Base-by-base conservation (phyloP, 2,113 vertebrate genomes). In the Fregetta grallaria region DNA sequence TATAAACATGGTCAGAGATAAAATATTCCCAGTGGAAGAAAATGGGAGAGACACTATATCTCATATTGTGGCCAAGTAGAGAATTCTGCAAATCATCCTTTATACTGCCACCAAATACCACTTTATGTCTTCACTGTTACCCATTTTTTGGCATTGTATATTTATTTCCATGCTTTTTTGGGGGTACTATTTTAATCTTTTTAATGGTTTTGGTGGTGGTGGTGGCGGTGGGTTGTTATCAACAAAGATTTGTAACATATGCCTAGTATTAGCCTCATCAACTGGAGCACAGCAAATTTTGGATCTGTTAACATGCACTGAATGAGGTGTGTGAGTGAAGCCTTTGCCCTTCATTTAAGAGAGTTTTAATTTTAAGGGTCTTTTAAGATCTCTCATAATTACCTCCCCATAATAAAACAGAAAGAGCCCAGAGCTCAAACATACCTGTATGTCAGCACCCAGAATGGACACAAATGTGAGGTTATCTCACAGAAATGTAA, bases 1-100 rank as follows among this genome's bases (percentile, higher is more conserved):
- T 95, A 63, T 86, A 87, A 95, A 82, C 42, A n/a, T 85, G 65
- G 36, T 77, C 63, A 91, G 65, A 94, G 92, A 92, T 91, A 96
- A 96, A 94, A 91, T 61, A 89, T 94, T 86, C 94, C 72, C 83
- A 22, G 42, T 55, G 76, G 79, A 89, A 75, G 11, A 71, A 67
- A 78, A 58, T 29, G 25, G 56, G 23, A 88, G 34, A 90, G 34
- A 17, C 61, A 49, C 22, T 62, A 4, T 40, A 40, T 63, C 38
- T 92, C 42, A 44, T 86, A 25, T 4, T 62, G 49, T 75, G 66
- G 55, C 71, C 61, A 89, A 77, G 13, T 2, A 73, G 52, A 80
- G 36, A 84, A 94, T 94, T 95, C n/a, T 87, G 52, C 26, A 90
- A 82, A 88, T 82, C 55, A 34, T 55, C 44, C 50, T 92, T 92